Evolutionary conservation across 2,113 vertebrate genomes (phyloP).

Genomic region (Thomomys bottae): DNA sequence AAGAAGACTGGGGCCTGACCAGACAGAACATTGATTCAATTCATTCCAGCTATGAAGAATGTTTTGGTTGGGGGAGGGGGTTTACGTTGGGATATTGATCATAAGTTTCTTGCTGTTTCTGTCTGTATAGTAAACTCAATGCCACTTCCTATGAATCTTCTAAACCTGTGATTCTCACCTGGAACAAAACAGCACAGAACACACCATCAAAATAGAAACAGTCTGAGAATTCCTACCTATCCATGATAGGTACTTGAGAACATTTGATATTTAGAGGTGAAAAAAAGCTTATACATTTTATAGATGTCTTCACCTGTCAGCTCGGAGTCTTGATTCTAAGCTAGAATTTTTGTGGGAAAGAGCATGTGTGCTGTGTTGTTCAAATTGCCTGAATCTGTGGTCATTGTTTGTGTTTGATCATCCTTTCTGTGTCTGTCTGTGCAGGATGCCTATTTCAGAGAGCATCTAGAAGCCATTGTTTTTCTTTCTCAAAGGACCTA

Average conservation of each 20-base stretch:
- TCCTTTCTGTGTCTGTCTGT: neutral
- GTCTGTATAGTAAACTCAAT: neutral
- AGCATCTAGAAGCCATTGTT: neutral
- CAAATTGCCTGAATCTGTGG: neutral
- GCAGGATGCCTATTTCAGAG: neutral
- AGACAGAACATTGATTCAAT: slow-evolving; percentile 7
- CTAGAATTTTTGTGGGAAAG: neutral
- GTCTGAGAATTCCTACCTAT: neutral
- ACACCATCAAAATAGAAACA: neutral
- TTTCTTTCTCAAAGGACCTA: neutral
- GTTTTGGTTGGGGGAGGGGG: neutral
- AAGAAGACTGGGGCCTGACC: neutral
- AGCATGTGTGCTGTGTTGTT: neutral
- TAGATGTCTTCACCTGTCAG: neutral
- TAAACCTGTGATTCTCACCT: neutral
- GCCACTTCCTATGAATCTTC: neutral
- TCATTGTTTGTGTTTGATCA: neutral
- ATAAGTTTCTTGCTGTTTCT: neutral
- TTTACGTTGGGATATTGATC: neutral
- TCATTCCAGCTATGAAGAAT: neutral
- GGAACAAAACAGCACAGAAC: neutral
- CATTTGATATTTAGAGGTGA: slow-evolving; percentile 23
- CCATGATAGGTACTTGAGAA: neutral
- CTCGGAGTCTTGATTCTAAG: neutral
- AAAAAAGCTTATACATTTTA: neutral